Evolutionary conservation across 2,888 invertebrate genomes (phyloP).

Genomic region (Tenthredo notha): DNA sequence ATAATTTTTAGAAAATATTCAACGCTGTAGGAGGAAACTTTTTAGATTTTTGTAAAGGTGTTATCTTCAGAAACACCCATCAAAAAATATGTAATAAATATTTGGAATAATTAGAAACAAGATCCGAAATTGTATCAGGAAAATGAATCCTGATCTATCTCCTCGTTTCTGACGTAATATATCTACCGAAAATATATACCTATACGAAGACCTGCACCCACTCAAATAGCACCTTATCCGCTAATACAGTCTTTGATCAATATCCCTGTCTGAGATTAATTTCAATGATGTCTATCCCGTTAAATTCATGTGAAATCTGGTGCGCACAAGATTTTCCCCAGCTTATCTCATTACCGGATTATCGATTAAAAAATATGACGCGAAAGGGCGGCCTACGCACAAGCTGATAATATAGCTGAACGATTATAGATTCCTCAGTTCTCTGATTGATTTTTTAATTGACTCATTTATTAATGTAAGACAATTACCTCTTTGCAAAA

Average conservation of each 20-base stretch:
- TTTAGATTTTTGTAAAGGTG: too few relatives aligned
- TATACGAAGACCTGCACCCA: not conserved
- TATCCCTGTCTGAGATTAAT: not conserved
- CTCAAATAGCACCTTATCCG: not conserved
- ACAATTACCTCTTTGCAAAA: not conserved
- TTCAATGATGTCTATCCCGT: not conserved
- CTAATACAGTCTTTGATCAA: not conserved
- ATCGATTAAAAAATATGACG: conserved; percentile 8
- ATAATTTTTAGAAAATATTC: too few relatives aligned
- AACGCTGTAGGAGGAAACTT: too few relatives aligned
- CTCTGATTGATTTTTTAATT: not conserved
- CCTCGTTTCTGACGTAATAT: not conserved
- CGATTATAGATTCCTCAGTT: not conserved
- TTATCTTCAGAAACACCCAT: too few relatives aligned
- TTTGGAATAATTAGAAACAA: too few relatives aligned
- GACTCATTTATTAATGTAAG: not conserved
- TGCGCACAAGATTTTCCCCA: not conserved
- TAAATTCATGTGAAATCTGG: not conserved
- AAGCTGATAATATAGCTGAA: not conserved
- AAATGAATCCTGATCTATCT: not conserved
- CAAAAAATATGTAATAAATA: too few relatives aligned
- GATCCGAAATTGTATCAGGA: too few relatives aligned
- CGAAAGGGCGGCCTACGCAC: not conserved
- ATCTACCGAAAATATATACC: not conserved
- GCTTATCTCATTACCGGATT: not conserved